phyloP scores from a whole-genome alignment of 2,888 invertebrate genomes.

The Oxyscelio sp. region DNA sequence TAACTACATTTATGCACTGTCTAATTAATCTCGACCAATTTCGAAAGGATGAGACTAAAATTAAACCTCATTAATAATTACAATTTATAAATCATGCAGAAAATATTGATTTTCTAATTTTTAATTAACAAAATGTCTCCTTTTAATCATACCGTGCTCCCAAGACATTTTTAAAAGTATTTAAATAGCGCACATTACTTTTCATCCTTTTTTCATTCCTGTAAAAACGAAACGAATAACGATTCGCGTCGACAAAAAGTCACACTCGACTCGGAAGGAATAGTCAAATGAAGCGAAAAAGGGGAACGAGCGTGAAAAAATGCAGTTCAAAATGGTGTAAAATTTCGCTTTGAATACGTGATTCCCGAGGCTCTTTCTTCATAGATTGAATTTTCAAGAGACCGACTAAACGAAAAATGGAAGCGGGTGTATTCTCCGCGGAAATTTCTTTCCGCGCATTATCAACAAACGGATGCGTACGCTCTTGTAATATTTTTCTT shows the following conservation, averaged over 20 bases:
- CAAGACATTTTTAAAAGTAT: constrained; percentile 56
- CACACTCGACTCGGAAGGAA: constrained; percentile 24
- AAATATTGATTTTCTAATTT: too few species aligned
- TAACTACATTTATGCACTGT: too few species aligned
- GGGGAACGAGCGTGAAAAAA: constrained; percentile 35
- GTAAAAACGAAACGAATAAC: constrained; percentile 63
- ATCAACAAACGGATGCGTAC: constrained; percentile 57
- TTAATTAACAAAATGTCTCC: too few species aligned
- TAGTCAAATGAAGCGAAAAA: constrained; percentile 58
- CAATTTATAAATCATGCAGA: too few species aligned
- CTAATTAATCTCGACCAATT: too few species aligned
- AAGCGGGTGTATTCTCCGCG: constrained; percentile 47
- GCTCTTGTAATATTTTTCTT: constrained; percentile 52
- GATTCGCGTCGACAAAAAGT: constrained; percentile 63
- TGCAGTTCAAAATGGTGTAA: constrained; percentile 57
- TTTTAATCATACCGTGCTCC: too few species aligned
- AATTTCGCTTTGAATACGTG: constrained; percentile 63
- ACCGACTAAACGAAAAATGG: constrained; percentile 32
- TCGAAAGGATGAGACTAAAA: too few species aligned
- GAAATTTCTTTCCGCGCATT: constrained; percentile 51
- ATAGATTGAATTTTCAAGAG: constrained; percentile 58
- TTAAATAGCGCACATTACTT: constrained; percentile 55
- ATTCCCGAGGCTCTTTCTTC: constrained; percentile 43
- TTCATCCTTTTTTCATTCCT: constrained; percentile 42
- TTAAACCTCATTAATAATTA: too few species aligned